Base-by-base conservation (phyloP, 2,113 vertebrate genomes). In the Callaeas wilsoni region DNA sequence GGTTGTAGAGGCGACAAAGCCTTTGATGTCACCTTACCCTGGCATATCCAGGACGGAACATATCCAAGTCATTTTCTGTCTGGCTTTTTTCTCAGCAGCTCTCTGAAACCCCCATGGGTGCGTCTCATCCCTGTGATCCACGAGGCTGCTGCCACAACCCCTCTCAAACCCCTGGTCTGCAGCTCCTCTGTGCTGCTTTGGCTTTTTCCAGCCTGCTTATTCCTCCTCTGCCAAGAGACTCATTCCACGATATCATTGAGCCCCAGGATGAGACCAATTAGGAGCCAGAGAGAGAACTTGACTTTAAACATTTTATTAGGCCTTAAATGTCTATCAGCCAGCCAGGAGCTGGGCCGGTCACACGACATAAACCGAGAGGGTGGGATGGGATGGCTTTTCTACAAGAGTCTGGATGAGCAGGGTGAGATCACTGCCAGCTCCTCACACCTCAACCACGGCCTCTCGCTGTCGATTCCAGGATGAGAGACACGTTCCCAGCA, bases 231-330 rank as follows among this genome's bases (percentile, higher is more conserved):
- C 49, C 33, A 46, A 78, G 64, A 47, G 60, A 46, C 27, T 79
- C 70, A 13, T 62, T 4, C 44, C 75, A 30, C 0, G 16, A 21
- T 17, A 30, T 19, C 81, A 29, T 12, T 18, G 39, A 74, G 42
- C 12, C 19, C 2, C 62, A 44, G 13, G 20, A 50, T 3, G 62
- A 60, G 42, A 46, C 26, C 81, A 32, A 12, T 26, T 7, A 84
- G 1, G 35, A 78, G 53, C 15, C 91, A 60, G 69, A 75, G 42
- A 68, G 41, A 68, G 16, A 47, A 83, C 17, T 17, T 4, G 86
- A 81, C 82, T 92, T 93, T 63, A 74, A 93, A 73, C 74, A 47
- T 93, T 97, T 97, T 97, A 97, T 97, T 97, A 97, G 97, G 96
- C 96, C 96, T 96, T 97, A 95, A 83, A 92, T 86, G 93, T 96